Percentiles rank a stretch among this genome's conserved stretches.
Evolutionary conservation across 2,888 invertebrate genomes (phyloP).

Genomic region (Volucella inanis): DNA sequence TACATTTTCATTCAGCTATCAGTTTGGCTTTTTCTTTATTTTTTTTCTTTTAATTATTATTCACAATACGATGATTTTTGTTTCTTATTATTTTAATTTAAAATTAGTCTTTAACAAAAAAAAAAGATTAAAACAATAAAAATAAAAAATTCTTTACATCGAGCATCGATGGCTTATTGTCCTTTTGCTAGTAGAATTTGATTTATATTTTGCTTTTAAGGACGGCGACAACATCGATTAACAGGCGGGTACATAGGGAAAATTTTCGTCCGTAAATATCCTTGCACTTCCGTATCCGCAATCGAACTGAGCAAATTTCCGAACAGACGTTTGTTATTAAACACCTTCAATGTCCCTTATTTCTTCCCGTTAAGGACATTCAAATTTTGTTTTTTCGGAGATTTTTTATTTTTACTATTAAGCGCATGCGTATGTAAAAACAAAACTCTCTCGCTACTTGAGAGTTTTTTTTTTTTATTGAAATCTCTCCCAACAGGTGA

Average conservation of each 20-base stretch:
- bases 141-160: slow-evolving; percentile 51
- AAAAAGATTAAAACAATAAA: slow-evolving; percentile 41
- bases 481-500: slow-evolving; percentile 61
- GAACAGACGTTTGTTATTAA: slow-evolving; percentile 72
- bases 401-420: slow-evolving; percentile 32
- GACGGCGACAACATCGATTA: slow-evolving; percentile 69
- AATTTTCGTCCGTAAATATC: slow-evolving; percentile 64
- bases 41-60: background rate
- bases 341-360: slow-evolving; percentile 63
- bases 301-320: slow-evolving; percentile 72
- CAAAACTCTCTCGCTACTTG: slow-evolving; percentile 14
- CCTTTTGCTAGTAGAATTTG: slow-evolving; percentile 19
- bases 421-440: slow-evolving; percentile 42
- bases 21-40: slow-evolving; percentile 4
- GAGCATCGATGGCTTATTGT: slow-evolving; percentile 48
- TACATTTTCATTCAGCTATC: slow-evolving; percentile 54
- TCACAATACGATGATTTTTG: background rate
- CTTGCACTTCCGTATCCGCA: slow-evolving; percentile 73
- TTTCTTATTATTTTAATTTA: background rate
- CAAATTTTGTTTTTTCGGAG: slow-evolving; percentile 28
- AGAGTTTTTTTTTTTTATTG: background rate
- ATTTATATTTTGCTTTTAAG: slow-evolving; percentile 5
- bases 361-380: slow-evolving; percentile 1
- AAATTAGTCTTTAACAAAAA: slow-evolving; percentile 30
- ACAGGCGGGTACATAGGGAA: slow-evolving; percentile 20